These are phyloP conservation scores for Tenthredo scrophulariae DNA, from an alignment of 2,888 invertebrate genomes.

Conservation along the genomic window DNA sequence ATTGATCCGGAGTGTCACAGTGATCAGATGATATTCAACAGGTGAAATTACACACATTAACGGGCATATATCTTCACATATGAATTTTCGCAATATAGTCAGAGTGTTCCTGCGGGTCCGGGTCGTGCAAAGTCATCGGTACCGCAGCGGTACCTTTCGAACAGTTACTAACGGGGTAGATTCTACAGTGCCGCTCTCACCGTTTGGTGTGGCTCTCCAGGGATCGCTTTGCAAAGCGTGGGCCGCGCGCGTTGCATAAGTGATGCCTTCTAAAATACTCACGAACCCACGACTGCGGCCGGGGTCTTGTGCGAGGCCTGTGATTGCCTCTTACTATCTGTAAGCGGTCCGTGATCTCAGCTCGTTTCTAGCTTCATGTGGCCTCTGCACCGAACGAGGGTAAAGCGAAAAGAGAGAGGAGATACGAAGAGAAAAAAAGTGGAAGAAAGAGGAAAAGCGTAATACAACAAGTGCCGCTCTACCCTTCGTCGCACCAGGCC, in stretches of 20 bases:
- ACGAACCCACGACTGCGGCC: constrained; percentile 65
- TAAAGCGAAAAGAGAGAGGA: background rate
- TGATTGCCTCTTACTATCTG: constrained; percentile 52
- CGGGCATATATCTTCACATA: constrained; percentile 24
- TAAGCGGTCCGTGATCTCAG: constrained; percentile 48
- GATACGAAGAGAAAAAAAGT: background rate
- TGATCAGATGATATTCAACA: constrained; percentile 42
- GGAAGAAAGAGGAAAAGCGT: background rate
- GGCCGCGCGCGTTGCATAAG: constrained; percentile 73
- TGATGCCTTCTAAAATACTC: constrained; percentile 73
- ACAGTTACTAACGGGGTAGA: constrained; percentile 34
- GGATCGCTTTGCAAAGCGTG: constrained; percentile 74
- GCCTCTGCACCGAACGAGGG: constrained; percentile 12
- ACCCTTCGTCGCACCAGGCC: background rate
- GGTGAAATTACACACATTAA: constrained; percentile 29
- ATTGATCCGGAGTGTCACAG: background rate
- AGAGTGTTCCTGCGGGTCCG: background rate
- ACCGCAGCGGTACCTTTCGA: constrained; percentile 3
- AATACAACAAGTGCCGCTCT: background rate
- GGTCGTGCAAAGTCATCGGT: background rate
- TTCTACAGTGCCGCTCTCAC: constrained; percentile 40
- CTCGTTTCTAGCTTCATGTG: background rate
- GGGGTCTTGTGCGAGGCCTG: constrained; percentile 58
- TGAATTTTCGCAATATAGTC: constrained; percentile 12
- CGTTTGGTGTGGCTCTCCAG: constrained; percentile 65